Conservation (phyloP, 2,113 vertebrate species). For the Lasiurus borealis region DNA sequence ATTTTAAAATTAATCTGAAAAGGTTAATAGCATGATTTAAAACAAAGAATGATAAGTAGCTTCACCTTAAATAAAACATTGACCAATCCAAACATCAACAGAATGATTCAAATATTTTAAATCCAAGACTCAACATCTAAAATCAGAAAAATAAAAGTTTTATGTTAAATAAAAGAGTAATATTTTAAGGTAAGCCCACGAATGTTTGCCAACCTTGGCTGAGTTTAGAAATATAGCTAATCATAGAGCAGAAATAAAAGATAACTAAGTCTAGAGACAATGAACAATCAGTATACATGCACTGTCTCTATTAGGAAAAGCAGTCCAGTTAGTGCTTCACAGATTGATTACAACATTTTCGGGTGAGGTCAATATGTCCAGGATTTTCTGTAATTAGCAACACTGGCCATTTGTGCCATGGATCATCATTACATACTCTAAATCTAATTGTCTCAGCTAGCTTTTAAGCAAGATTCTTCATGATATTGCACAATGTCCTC, state of each 20-base stretch:
- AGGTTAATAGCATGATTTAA: not conserved
- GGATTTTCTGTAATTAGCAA: not conserved
- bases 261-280: slow-evolving; percentile 8
- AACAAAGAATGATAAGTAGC: not conserved
- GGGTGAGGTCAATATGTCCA: not conserved
- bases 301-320: not conserved
- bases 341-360: not conserved
- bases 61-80: not conserved
- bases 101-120: not conserved
- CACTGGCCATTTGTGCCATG: not conserved
- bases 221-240: slow-evolving; percentile 26
- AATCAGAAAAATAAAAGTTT: not conserved
- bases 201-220: not conserved
- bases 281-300: not conserved
- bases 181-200: not conserved
- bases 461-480: not conserved
- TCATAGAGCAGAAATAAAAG: slow-evolving; percentile 29
- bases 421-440: rapidly evolving
- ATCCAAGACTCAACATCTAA: not conserved
- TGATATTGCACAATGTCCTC: not conserved
- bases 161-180: not conserved
- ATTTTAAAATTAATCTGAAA: not conserved
- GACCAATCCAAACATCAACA: slow-evolving; percentile 20
- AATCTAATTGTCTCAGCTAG: not conserved
- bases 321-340: not conserved